Evolutionary conservation across 2,113 vertebrate species (phyloP).

Genomic region (Dicentrarchus labrax): DNA sequence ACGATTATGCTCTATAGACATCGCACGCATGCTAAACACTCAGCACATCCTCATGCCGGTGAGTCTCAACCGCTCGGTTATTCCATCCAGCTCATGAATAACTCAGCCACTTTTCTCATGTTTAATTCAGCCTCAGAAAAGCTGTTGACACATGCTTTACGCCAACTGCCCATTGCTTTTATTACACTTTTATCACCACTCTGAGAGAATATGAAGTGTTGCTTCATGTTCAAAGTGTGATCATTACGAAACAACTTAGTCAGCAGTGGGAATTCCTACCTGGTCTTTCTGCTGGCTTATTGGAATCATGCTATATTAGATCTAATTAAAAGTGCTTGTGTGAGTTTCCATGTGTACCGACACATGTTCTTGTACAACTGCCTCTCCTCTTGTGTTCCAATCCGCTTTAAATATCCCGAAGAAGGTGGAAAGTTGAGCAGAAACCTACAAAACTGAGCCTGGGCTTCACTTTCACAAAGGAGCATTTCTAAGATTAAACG

Average conservation of each 20-base stretch:
- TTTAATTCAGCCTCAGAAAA: constrained; percentile 72
- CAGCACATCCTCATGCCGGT: constrained; percentile 20
- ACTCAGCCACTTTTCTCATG: constrained; percentile 68
- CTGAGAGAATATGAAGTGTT: constrained; percentile 53
- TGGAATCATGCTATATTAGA: constrained; percentile 24
- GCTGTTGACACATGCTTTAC: constrained; percentile 66
- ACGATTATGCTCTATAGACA: constrained; percentile 48
- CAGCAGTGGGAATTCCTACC: constrained; percentile 52
- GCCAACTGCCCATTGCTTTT: constrained; percentile 54
- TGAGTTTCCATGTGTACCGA: constrained; percentile 10
- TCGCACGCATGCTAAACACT: constrained; percentile 59
- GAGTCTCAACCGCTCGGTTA: constrained; percentile 30
- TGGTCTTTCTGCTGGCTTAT: constrained; percentile 37
- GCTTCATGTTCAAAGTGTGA: constrained; percentile 46
- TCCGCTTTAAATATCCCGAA: not conserved
- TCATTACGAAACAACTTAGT: constrained; percentile 50
- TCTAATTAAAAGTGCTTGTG: constrained; percentile 45
- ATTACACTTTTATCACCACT: constrained; percentile 68
- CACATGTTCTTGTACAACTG: constrained; percentile 2
- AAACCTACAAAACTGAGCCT: not conserved
- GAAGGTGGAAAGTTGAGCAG: constrained; percentile 1
- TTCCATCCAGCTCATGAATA: constrained; percentile 71
- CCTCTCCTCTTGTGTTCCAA: not conserved
- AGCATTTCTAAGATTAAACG: constrained; percentile 37
- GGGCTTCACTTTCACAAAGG: not conserved